These are phyloP conservation scores for Drosophila oshimai DNA, from an alignment of 1,140 invertebrate genomes.

Conservation along the genomic window DNA sequence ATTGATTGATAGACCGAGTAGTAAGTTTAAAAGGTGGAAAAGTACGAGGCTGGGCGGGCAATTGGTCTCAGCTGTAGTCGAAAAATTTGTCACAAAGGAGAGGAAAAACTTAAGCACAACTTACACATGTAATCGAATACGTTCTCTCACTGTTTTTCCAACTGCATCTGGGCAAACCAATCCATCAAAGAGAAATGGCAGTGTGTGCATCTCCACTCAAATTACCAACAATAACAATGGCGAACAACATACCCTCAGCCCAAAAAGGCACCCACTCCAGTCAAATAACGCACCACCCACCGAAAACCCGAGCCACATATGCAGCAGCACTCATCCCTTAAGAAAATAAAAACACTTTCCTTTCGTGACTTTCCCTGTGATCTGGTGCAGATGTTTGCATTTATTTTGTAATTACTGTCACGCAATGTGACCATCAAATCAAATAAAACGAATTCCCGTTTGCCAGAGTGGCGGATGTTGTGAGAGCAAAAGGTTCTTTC, in stretches of 20 bases:
- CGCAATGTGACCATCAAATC: slow-evolving; percentile 78
- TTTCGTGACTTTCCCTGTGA: slow-evolving; percentile 42
- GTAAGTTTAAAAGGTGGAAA: slow-evolving; percentile 8
- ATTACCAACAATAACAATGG: slow-evolving; percentile 57
- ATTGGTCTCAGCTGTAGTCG: slow-evolving; percentile 72
- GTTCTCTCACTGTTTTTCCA: background rate
- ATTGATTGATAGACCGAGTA: slow-evolving; percentile 58
- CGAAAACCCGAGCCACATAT: background rate
- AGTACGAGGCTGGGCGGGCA: slow-evolving; percentile 13
- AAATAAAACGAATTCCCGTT: slow-evolving; percentile 69
- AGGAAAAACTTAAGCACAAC: slow-evolving; percentile 61
- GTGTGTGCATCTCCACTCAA: slow-evolving; percentile 56
- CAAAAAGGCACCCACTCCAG: background rate
- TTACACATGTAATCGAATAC: slow-evolving; percentile 78
- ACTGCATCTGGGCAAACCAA: slow-evolving; percentile 61
- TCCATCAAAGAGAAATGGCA: slow-evolving; percentile 56
- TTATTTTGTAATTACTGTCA: slow-evolving; percentile 80
- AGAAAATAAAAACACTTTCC: slow-evolving; percentile 31
- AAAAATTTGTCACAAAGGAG: slow-evolving; percentile 62
- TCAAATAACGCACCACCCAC: background rate
- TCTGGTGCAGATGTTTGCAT: slow-evolving; percentile 73
- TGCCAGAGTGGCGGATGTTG: slow-evolving; percentile 19
- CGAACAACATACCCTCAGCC: slow-evolving; percentile 25
- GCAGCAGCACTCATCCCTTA: slow-evolving; percentile 25
- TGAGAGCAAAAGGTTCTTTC: slow-evolving; percentile 17